Percentiles rank a stretch among this genome's conserved stretches.
Evolutionary conservation across 2,888 invertebrate genomes (phyloP).

Genomic region (Marronus borbonicus): DNA sequence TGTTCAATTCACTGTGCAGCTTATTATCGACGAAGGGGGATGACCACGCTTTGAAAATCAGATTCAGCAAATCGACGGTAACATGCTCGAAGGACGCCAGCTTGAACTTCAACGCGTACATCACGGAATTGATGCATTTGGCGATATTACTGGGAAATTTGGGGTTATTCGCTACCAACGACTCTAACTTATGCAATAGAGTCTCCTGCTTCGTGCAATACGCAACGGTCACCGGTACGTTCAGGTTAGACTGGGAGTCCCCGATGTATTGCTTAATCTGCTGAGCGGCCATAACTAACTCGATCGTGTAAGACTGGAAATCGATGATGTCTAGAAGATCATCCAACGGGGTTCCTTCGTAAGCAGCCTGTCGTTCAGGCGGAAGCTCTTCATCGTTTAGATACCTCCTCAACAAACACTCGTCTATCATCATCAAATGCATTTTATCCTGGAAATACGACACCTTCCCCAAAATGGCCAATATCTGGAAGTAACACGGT

Average conservation of each 20-base stretch:
- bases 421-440: too few relatives aligned
- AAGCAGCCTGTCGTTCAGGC: too few relatives aligned
- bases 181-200: neutral
- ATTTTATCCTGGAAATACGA: neutral
- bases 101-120: neutral
- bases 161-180: neutral
- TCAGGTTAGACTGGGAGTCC: neutral
- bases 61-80: too few relatives aligned
- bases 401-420: too few relatives aligned
- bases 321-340: too few relatives aligned
- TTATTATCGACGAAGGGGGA: too few relatives aligned
- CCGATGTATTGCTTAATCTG: neutral
- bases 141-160: neutral
- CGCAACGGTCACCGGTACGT: neutral
- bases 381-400: too few relatives aligned
- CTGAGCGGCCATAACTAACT: too few relatives aligned
- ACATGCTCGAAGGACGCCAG: neutral
- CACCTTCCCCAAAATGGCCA: constrained; percentile 2
- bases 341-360: too few relatives aligned
- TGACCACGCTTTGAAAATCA: too few relatives aligned
- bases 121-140: neutral
- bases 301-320: too few relatives aligned
- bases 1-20: too few relatives aligned
- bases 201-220: constrained; percentile 7
- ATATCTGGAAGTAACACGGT: constrained; percentile 20